Evolutionary conservation across 2,888 invertebrate species (phyloP).

Genomic region (Galerucella calmariensis): DNA sequence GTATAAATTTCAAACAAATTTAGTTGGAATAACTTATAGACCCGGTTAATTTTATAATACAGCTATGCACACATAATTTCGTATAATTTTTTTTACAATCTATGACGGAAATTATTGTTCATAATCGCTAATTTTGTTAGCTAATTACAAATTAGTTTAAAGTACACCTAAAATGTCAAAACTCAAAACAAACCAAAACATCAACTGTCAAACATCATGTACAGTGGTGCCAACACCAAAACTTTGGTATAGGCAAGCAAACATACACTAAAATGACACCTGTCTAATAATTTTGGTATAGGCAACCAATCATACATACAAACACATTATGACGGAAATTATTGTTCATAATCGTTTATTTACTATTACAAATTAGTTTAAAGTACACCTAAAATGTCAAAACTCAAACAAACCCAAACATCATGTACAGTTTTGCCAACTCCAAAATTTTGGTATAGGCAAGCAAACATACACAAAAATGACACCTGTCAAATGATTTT

Average conservation of each 20-base stretch:
- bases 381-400: conserved; percentile 32
- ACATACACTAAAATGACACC: too few species aligned
- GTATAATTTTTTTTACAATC: conserved; percentile 3
- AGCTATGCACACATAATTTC: conserved; percentile 27
- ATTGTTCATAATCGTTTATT: conserved; percentile 21
- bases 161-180: conserved; percentile 32
- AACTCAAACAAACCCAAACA: conserved; percentile 31
- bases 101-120: conserved; percentile 20
- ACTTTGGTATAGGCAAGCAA: too few species aligned
- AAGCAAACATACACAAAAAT: too few species aligned
- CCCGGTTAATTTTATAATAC: conserved; percentile 8
- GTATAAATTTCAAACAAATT: conserved; percentile 17
- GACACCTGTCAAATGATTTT: too few species aligned
- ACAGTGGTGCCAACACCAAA: background rate
- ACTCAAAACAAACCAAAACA: conserved; percentile 33
- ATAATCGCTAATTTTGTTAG: conserved; percentile 21
- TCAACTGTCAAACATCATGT: conserved; percentile 23
- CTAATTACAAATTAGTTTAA: conserved; percentile 31
- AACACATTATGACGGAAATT: conserved; percentile 8
- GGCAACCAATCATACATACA: too few species aligned
- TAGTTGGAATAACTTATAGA: conserved; percentile 9
- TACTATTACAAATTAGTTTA: conserved; percentile 31
- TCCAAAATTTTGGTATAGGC: too few species aligned
- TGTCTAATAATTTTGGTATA: too few species aligned
- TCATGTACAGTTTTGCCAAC: conserved; percentile 15